Evolutionary conservation across 2,113 vertebrate genomes (phyloP).

Genomic region (Struthidea cinerea): DNA sequence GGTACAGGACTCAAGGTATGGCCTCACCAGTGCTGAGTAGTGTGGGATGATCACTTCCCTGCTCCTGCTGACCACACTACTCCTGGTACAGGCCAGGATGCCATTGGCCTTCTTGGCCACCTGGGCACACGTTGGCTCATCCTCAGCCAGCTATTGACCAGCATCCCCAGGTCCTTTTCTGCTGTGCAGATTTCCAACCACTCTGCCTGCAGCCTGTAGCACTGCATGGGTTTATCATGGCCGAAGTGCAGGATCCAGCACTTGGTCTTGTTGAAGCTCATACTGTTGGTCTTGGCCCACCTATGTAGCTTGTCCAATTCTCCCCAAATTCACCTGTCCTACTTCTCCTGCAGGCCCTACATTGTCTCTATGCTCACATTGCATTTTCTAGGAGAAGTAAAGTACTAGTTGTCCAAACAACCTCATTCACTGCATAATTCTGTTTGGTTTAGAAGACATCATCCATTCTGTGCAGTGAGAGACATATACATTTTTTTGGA

Average conservation of each 20-base stretch:
- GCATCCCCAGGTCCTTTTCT: neutral
- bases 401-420: neutral
- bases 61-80: neutral
- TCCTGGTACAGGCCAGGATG: neutral
- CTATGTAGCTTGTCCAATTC: neutral
- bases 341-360: neutral
- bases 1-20: neutral
- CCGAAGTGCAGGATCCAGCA: neutral
- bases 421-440: neutral
- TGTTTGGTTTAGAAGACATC: neutral
- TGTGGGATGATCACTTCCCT: neutral
- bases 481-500: rapidly evolving
- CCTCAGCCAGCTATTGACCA: neutral
- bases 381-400: neutral
- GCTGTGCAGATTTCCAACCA: neutral
- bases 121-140: rapidly evolving
- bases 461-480: neutral
- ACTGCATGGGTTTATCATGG: neutral
- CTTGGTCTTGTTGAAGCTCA: neutral
- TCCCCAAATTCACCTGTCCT: neutral
- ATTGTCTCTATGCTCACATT: neutral
- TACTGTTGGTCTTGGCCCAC: neutral
- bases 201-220: neutral
- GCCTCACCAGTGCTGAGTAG: rapidly evolving
- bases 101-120: neutral